phyloP scores from a whole-genome alignment of 1,140 invertebrate genomes.

The Zophobas atratus region DNA sequence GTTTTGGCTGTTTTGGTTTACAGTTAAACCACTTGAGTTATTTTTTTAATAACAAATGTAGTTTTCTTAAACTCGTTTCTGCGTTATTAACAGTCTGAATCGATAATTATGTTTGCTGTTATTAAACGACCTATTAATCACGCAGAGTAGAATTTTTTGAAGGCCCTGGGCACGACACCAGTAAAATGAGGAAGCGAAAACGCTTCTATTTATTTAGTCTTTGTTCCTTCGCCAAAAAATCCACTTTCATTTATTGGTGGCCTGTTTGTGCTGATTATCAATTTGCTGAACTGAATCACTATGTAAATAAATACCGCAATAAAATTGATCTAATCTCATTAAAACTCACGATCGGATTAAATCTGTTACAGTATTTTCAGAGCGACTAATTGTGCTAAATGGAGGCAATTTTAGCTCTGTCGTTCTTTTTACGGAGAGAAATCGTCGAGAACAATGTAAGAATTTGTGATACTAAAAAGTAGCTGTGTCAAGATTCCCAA shows the following conservation, averaged over 20 bases:
- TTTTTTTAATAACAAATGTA: background rate
- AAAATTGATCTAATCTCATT: no score
- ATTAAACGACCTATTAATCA: constrained; percentile 8
- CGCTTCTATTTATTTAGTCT: background rate
- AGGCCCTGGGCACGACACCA: background rate
- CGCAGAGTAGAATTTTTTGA: constrained; percentile 1
- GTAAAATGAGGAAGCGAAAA: constrained; percentile 14
- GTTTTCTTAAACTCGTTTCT: background rate
- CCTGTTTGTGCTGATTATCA: no score
- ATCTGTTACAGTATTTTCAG: background rate
- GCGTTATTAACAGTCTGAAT: no score
- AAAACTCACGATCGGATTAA: no score
- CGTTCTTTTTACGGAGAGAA: constrained; percentile 18
- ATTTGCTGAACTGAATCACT: no score
- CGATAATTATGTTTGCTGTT: background rate
- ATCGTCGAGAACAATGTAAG: constrained; percentile 24
- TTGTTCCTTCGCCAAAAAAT: no score
- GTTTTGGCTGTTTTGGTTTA: background rate
- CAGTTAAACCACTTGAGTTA: no score
- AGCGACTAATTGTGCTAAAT: constrained; percentile 5
- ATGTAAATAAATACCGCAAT: no score
- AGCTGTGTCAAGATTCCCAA: no score
- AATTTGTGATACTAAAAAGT: background rate
- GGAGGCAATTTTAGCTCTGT: background rate
- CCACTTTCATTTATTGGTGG: no score